Conservation (phyloP, 1,140 invertebrate genomes). For the Vollenhovia emeryi region DNA sequence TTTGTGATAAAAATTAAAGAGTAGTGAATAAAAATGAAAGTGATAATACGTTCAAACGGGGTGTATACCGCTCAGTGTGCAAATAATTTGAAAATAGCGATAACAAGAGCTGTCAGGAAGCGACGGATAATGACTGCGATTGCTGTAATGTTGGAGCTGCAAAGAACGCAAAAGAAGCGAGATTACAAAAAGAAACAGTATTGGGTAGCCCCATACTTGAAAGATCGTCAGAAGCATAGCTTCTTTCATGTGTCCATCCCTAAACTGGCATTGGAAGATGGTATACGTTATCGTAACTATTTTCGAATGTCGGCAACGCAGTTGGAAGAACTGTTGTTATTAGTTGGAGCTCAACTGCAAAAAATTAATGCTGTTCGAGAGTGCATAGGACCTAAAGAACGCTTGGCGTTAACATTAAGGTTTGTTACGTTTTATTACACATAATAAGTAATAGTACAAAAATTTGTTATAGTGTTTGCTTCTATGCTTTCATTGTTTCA, state of each 20-base stretch:
- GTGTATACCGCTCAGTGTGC: too few relatives aligned
- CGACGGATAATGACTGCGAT: too few relatives aligned
- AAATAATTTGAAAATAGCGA: too few relatives aligned
- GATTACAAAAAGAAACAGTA: neutral
- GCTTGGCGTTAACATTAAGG: too few relatives aligned
- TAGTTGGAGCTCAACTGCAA: neutral
- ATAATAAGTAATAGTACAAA: conserved; percentile 8
- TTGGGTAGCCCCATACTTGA: neutral
- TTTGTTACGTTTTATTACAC: neutral
- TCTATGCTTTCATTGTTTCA: neutral
- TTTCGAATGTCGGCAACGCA: neutral
- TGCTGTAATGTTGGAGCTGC: too few relatives aligned
- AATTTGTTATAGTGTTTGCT: neutral
- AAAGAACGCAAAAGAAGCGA: neutral
- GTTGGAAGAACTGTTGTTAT: neutral
- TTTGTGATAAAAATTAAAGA: too few relatives aligned
- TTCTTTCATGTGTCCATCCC: too few relatives aligned
- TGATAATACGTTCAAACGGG: too few relatives aligned
- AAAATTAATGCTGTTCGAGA: neutral
- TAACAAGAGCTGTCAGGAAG: too few relatives aligned
- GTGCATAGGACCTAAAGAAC: neutral
- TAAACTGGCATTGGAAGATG: neutral
- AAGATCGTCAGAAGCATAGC: neutral
- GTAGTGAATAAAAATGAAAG: too few relatives aligned
- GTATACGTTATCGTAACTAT: neutral